These are phyloP conservation scores for Alauda arvensis DNA, from an alignment of 2,797 vertebrate genomes.

Conservation along the genomic window DNA sequence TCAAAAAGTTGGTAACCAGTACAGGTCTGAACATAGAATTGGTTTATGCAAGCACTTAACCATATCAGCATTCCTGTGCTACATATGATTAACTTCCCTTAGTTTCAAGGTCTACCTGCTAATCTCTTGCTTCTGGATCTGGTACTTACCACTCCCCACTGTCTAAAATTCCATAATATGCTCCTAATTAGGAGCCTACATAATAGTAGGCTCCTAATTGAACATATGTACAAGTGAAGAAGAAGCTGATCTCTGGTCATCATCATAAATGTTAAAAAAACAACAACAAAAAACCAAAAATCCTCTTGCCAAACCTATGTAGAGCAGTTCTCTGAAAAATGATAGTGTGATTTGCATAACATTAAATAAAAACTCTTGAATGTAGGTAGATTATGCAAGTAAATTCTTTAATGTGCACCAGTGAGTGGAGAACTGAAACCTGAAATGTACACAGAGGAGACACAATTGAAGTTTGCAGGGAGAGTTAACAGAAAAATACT, in stretches of 20 bases:
- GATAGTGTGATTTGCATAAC: not conserved
- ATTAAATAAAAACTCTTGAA: not conserved
- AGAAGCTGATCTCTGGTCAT: not conserved
- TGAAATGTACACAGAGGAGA: not conserved
- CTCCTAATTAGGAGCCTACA: too few species aligned
- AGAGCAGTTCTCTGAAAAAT: not conserved
- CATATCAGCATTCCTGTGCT: not conserved
- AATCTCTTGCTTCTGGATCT: not conserved
- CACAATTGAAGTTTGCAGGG: not conserved
- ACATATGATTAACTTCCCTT: not conserved
- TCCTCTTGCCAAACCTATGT: not conserved
- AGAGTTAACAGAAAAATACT: not conserved
- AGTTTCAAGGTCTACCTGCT: not conserved
- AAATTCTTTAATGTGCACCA: not conserved
- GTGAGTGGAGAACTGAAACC: not conserved
- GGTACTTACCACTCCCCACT: not conserved
- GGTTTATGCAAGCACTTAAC: not conserved
- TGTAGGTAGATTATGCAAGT: not conserved
- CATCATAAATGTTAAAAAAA: not conserved
- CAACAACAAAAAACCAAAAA: not conserved
- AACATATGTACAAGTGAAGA: not conserved
- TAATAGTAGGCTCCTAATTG: not conserved
- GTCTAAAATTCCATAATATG: not conserved
- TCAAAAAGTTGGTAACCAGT: not conserved
- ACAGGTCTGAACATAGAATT: not conserved